Evolutionary conservation across 1,140 invertebrate genomes (phyloP).

Genomic region (Zaprionus tsacasi): DNA sequence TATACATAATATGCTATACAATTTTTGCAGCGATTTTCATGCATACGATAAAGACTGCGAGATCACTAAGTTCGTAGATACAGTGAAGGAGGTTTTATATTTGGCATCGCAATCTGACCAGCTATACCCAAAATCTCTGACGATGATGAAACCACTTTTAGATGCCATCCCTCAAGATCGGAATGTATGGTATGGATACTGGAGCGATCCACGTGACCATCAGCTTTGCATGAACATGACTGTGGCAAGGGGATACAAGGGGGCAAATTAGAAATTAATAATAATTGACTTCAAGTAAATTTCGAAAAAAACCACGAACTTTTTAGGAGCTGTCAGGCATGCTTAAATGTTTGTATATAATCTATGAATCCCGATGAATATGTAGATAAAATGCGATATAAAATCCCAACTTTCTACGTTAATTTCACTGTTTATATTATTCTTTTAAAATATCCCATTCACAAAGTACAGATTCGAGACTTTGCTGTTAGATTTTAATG

Average conservation of each 20-base stretch:
- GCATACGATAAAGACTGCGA: background rate
- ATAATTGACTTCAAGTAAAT: background rate
- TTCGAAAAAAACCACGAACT: no score
- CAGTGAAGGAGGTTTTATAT: background rate
- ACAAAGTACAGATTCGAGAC: no score
- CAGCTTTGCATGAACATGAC: constrained; percentile 1
- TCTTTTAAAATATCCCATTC: no score
- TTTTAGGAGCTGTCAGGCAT: no score
- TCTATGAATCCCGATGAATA: no score
- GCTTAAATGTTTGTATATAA: no score
- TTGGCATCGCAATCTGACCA: background rate
- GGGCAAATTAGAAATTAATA: background rate
- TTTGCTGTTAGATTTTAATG: no score
- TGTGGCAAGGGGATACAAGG: no score
- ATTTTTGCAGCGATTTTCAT: background rate
- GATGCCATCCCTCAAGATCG: background rate
- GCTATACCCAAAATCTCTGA: background rate
- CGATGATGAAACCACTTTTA: background rate
- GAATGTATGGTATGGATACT: background rate
- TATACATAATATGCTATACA: background rate
- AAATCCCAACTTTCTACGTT: no score
- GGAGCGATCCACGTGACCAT: constrained; percentile 1
- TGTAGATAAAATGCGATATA: no score
- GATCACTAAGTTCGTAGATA: background rate
- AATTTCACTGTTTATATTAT: no score